Conservation (phyloP, 2,888 invertebrate genomes). For the Macrosiphum euphorbiae region DNA sequence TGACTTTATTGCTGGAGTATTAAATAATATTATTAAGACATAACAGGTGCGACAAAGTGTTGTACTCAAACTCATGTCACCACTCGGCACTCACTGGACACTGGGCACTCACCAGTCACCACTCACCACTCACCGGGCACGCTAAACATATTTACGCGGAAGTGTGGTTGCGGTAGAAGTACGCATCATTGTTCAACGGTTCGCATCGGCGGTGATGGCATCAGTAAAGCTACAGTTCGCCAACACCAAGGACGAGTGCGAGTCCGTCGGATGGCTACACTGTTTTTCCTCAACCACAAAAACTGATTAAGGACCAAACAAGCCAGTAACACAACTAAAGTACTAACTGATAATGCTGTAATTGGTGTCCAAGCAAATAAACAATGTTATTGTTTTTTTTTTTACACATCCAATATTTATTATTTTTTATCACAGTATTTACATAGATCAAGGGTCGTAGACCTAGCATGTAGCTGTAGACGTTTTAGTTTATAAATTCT, state of each 20-base stretch:
- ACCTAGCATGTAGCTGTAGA: conserved; percentile 34
- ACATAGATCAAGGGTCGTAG: conserved; percentile 27
- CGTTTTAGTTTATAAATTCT: background rate
- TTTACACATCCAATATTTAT: conserved; percentile 7
- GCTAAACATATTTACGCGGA: no score
- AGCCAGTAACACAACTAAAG: no score
- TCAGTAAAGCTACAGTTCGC: background rate
- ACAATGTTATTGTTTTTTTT: conserved; percentile 28
- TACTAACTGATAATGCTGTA: background rate
- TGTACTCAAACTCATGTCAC: no score
- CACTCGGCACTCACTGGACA: no score
- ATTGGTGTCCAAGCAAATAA: background rate
- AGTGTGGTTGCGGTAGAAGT: no score
- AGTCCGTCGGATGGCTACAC: background rate
- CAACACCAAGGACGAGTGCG: background rate
- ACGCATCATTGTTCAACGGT: background rate
- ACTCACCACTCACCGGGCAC: no score
- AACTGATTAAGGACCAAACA: background rate
- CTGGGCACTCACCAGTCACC: no score
- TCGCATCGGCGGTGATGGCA: background rate
- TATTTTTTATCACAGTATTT: conserved; percentile 20
- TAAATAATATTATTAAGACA: background rate
- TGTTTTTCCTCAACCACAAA: background rate
- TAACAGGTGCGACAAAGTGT: no score
- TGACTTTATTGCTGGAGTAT: background rate